Evolutionary conservation across 1,140 invertebrate genomes (phyloP).

Genomic region (Diorhabda carinulata): DNA sequence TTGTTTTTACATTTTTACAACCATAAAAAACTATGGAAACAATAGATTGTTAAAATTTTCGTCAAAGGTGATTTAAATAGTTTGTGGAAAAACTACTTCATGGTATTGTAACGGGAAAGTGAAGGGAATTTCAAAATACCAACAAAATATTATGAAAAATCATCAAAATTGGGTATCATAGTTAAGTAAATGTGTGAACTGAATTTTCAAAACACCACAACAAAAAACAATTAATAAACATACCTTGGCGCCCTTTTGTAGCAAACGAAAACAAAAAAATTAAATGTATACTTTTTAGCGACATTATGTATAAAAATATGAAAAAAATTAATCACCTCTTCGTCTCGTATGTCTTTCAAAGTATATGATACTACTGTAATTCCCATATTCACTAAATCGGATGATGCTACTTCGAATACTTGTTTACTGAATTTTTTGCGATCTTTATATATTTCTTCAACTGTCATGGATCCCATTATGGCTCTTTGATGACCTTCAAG

Average conservation of each 20-base stretch:
- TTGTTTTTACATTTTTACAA: no score
- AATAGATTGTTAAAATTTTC: no score
- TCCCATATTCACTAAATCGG: constrained; percentile 96
- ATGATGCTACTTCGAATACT: constrained; percentile 91
- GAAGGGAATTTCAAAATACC: no score
- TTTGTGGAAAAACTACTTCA: no score
- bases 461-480: constrained; percentile 99
- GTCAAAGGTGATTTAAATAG: no score
- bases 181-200: not conserved
- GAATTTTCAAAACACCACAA: not conserved
- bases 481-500: constrained; percentile 96
- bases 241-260: constrained; percentile 54
- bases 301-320: not conserved
- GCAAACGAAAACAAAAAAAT: constrained; percentile 40
- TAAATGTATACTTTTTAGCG: constrained; percentile 8
- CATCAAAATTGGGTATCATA: no score
- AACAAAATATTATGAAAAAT: no score
- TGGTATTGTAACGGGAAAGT: no score
- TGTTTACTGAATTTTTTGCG: constrained; percentile 98
- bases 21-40: no score
- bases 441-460: constrained; percentile 99
- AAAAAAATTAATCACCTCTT: constrained; percentile 68
- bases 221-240: constrained; percentile 30
- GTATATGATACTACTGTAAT: constrained; percentile 98
- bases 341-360: constrained; percentile 94